Evolutionary conservation across 2,113 vertebrate species (phyloP).

Genomic region (Hydrochoerus hydrochaeris): DNA sequence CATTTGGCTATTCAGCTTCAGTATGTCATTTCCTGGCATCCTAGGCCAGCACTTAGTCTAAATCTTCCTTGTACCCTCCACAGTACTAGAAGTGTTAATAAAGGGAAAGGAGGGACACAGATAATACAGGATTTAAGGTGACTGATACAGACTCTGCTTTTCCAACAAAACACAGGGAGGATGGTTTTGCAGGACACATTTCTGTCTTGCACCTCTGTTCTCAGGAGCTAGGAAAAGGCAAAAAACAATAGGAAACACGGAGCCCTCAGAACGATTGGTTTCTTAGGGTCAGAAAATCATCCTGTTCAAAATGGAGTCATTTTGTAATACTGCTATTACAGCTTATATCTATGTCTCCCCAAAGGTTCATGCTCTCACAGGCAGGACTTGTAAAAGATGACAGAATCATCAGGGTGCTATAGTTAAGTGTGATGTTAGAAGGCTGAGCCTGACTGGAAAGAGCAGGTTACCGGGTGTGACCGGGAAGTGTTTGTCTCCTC

Average conservation of each 20-base stretch:
- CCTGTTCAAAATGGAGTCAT: not conserved
- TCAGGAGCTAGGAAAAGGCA: not conserved
- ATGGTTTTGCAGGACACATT: not conserved
- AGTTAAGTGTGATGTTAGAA: not conserved
- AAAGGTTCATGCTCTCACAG: not conserved
- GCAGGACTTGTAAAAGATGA: not conserved
- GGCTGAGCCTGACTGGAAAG: not conserved
- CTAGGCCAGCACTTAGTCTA: not conserved
- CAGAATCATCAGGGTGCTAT: not conserved
- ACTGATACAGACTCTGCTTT: not conserved
- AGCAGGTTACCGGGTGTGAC: not conserved
- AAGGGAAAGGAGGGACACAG: not conserved
- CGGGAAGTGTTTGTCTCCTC: not conserved
- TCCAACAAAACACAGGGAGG: not conserved
- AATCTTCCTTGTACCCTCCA: not conserved
- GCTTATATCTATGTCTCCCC: not conserved
- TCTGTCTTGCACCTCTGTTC: not conserved
- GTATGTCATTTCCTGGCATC: not conserved
- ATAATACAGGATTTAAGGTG: not conserved
- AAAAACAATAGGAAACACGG: not conserved
- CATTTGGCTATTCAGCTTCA: not conserved
- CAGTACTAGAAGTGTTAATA: not conserved
- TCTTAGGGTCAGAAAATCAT: not conserved
- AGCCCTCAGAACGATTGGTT: not conserved
- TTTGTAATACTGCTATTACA: not conserved